Conservation (phyloP, 2,888 invertebrate species). For the Erebia ligea region DNA sequence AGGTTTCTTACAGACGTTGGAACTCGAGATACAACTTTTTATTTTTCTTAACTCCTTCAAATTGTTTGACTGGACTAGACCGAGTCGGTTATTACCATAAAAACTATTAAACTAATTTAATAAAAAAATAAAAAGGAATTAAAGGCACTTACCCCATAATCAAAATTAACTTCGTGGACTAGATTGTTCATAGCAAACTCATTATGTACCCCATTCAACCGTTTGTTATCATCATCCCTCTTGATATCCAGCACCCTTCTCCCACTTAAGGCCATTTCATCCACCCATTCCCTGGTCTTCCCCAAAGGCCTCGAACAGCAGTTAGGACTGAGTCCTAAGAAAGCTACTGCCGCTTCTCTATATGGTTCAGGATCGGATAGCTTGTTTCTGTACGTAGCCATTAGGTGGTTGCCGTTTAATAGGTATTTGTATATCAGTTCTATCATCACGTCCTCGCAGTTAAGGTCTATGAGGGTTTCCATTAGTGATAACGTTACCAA, state of each 20-base stretch:
- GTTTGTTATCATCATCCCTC: constrained; percentile 55
- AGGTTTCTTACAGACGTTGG: too few relatives aligned
- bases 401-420: constrained; percentile 67
- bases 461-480: constrained; percentile 94
- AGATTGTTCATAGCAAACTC: constrained; percentile 72
- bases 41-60: too few relatives aligned
- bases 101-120: too few relatives aligned
- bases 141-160: constrained; percentile 71
- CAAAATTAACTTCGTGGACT: constrained; percentile 70
- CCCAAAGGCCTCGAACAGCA: constrained; percentile 78
- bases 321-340: constrained; percentile 82
- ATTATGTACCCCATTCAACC: constrained; percentile 65
- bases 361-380: constrained; percentile 67
- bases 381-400: constrained; percentile 58
- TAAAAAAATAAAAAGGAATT: neutral
- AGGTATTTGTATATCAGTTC: constrained; percentile 94
- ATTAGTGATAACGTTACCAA: constrained; percentile 95
- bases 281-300: constrained; percentile 67
- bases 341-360: constrained; percentile 69
- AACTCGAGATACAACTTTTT: too few relatives aligned
- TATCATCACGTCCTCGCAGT: constrained; percentile 98
- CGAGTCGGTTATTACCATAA: too few relatives aligned
- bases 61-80: too few relatives aligned
- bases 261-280: constrained; percentile 66
- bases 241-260: constrained; percentile 63